phyloP scores from a whole-genome alignment of 2,113 vertebrate species.

The Hydrochoerus hydrochaeris region DNA sequence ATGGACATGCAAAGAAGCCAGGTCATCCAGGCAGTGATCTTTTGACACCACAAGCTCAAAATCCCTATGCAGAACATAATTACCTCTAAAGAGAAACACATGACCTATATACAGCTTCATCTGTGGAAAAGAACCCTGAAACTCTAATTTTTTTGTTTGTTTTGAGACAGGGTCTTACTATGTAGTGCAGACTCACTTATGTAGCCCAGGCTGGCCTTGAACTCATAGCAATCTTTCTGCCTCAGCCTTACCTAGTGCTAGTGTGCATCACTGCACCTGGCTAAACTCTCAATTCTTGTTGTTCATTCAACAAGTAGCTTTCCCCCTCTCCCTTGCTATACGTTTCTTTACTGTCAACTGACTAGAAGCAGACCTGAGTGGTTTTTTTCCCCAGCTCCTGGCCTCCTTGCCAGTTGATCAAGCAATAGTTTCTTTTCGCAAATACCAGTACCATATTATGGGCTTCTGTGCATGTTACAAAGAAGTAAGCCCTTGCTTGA shows the following conservation, averaged over 20 bases:
- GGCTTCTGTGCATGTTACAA: no score
- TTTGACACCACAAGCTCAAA: not conserved
- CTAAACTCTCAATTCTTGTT: not conserved
- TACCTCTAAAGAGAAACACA: not conserved
- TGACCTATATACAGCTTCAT: accelerated
- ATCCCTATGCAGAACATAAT: not conserved
- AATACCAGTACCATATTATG: not conserved
- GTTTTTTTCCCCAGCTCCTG: no score
- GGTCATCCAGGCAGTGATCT: not conserved
- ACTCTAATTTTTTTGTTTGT: not conserved
- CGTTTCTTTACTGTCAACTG: not conserved
- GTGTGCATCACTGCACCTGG: no score
- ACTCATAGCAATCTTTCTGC: no score
- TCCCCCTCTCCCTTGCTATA: not conserved
- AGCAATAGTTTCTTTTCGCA: not conserved
- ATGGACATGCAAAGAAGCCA: not conserved
- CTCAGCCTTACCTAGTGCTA: no score
- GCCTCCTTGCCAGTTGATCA: no score
- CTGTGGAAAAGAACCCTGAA: not conserved
- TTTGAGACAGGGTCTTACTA: not conserved
- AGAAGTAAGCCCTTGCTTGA: not conserved
- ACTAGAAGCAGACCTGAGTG: not conserved
- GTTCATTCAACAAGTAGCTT: no score
- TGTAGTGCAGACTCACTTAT: no score
- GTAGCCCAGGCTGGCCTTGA: no score